Evolutionary conservation across 1,140 invertebrate genomes (phyloP).

Genomic region (Phymorhynchus buccinoides): DNA sequence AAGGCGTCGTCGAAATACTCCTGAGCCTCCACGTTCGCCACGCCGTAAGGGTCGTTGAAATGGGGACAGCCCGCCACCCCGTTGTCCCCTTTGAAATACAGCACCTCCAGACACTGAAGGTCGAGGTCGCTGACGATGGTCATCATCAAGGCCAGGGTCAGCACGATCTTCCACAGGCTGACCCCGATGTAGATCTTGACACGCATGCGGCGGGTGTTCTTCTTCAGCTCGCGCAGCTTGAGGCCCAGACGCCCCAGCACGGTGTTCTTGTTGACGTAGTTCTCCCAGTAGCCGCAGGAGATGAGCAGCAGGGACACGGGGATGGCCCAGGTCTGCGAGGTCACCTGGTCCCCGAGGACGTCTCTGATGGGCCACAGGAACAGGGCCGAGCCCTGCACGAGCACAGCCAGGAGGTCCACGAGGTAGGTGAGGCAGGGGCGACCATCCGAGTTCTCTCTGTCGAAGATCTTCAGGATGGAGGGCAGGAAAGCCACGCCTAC

Average conservation of each 20-base stretch:
- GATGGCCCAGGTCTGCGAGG: slow-evolving; percentile 54
- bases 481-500: slow-evolving; percentile 65
- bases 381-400: slow-evolving; percentile 60
- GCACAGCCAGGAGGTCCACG: slow-evolving; percentile 57
- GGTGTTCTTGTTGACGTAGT: slow-evolving; percentile 68
- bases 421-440: slow-evolving; percentile 52
- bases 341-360: slow-evolving; percentile 39
- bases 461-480: slow-evolving; percentile 63
- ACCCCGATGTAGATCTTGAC: slow-evolving; percentile 66
- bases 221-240: slow-evolving; percentile 60
- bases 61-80: slow-evolving; percentile 53
- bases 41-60: slow-evolving; percentile 52
- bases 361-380: slow-evolving; percentile 59
- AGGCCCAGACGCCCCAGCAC: slow-evolving; percentile 53
- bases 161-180: slow-evolving; percentile 67
- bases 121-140: slow-evolving; percentile 56
- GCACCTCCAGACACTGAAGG: slow-evolving; percentile 53
- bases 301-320: slow-evolving; percentile 66
- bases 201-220: slow-evolving; percentile 61
- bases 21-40: slow-evolving; percentile 52
- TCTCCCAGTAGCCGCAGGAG: slow-evolving; percentile 71
- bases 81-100: slow-evolving; percentile 56
- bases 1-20: slow-evolving; percentile 54
- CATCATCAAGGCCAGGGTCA: slow-evolving; percentile 62
- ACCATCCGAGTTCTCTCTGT: slow-evolving; percentile 54